A percentile compares a stretch with the other conserved stretches of the same genome.
phyloP scores from a whole-genome alignment of 2,113 vertebrate genomes.

The Balaeniceps rex region DNA sequence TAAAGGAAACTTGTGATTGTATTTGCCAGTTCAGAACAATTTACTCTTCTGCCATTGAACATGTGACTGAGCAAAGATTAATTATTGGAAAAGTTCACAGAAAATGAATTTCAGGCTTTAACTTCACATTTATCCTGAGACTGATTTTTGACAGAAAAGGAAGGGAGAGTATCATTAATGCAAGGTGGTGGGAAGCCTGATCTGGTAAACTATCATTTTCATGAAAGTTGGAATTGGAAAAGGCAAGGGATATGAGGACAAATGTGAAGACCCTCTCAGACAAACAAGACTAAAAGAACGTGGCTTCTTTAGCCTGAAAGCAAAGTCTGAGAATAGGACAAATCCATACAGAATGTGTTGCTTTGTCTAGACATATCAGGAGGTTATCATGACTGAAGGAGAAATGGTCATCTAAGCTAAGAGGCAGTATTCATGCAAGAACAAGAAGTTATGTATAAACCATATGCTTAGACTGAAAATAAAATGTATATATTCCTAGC shows the following conservation, averaged over 20 bases:
- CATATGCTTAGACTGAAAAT: not conserved
- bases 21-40: not conserved
- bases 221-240: not conserved
- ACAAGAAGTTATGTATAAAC: not conserved
- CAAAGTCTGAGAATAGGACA: not conserved
- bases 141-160: not conserved
- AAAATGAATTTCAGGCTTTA: not conserved
- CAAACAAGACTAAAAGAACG: not conserved
- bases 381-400: not conserved
- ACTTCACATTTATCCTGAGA: not conserved
- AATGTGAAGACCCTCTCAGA: not conserved
- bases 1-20: not conserved
- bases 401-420: not conserved
- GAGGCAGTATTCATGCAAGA: not conserved
- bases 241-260: not conserved
- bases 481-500: not conserved
- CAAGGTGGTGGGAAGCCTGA: not conserved
- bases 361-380: not conserved
- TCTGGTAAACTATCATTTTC: not conserved
- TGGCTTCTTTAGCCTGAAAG: not conserved
- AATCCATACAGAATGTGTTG: not conserved
- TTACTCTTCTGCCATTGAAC: not conserved
- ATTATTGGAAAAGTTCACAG: not conserved
- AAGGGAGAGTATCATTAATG: not conserved
- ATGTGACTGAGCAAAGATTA: not conserved